Percentiles rank a stretch among this genome's conserved stretches.
Evolutionary conservation across 2,888 invertebrate species (phyloP).

Genomic region (Cerceris ruficornis): DNA sequence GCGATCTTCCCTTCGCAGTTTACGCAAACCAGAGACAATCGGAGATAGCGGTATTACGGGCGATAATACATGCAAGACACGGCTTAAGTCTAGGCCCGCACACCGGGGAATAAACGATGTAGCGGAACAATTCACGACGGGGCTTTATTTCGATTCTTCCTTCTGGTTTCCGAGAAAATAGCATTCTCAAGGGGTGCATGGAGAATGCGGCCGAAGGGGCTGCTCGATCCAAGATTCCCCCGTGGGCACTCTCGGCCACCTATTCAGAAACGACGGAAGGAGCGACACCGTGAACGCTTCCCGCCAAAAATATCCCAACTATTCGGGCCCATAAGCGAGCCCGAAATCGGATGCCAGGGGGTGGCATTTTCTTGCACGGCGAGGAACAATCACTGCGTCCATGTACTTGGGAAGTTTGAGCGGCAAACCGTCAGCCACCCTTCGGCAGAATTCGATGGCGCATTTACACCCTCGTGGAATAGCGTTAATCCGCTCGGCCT

Average conservation of each 20-base stretch:
- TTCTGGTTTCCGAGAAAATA: constrained; percentile 61
- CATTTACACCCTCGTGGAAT: constrained; percentile 18
- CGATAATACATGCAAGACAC: constrained; percentile 44
- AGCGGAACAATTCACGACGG: constrained; percentile 28
- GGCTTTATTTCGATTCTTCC: constrained; percentile 62
- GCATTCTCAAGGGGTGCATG: constrained; percentile 70
- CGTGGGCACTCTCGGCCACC: constrained; percentile 42
- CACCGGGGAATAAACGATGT: constrained; percentile 20
- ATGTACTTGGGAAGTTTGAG: constrained; percentile 27
- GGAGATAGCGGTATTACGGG: background rate
- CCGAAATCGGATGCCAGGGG: constrained; percentile 12
- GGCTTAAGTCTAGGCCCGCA: constrained; percentile 17
- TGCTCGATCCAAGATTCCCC: constrained; percentile 54
- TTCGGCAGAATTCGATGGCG: constrained; percentile 3
- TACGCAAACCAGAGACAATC: constrained; percentile 13
- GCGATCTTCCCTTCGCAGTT: background rate
- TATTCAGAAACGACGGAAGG: constrained; percentile 9
- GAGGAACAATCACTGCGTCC: constrained; percentile 67
- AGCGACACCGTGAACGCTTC: constrained; percentile 41
- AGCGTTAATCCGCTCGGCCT: constrained; percentile 44
- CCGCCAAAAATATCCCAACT: constrained; percentile 76
- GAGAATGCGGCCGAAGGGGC: constrained; percentile 65
- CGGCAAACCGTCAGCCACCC: constrained; percentile 12
- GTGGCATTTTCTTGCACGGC: constrained; percentile 5
- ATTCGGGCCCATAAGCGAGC: constrained; percentile 71